Percentiles rank a stretch among this genome's conserved stretches.
Conservation (phyloP, 2,113 vertebrate species). For the Heterochromis multidens region DNA sequence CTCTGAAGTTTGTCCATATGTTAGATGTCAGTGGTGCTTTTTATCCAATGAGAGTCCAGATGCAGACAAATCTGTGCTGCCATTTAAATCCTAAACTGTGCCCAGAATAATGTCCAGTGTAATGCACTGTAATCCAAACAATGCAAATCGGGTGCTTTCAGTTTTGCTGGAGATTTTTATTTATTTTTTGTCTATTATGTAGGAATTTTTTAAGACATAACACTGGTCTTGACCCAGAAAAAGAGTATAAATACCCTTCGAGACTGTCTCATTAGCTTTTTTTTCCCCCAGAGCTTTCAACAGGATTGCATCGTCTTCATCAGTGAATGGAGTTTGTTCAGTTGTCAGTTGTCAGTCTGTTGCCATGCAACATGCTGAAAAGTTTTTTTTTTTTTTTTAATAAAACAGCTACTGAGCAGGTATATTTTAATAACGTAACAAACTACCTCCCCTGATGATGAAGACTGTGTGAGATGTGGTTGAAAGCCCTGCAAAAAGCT, state of each 20-base stretch:
- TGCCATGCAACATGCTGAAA: neutral
- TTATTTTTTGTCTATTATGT: neutral
- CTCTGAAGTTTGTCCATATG: slow-evolving; percentile 21
- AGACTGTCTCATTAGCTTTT: neutral
- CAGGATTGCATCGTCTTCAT: neutral
- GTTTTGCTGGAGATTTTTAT: neutral
- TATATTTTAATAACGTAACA: neutral
- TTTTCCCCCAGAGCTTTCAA: neutral
- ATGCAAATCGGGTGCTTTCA: neutral
- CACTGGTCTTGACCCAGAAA: neutral
- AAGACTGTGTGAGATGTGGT: neutral
- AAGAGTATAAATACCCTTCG: neutral
- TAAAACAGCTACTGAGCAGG: neutral
- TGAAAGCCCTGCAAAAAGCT: neutral
- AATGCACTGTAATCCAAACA: neutral
- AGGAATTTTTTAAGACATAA: neutral
- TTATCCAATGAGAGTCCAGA: slow-evolving; percentile 15
- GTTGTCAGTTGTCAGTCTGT: neutral
- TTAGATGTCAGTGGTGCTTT: slow-evolving; percentile 13
- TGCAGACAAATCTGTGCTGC: neutral
- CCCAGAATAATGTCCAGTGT: neutral
- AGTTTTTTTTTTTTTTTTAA: neutral
- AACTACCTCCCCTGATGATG: neutral
- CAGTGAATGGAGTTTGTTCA: neutral
- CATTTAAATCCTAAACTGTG: neutral